phyloP scores from a whole-genome alignment of 1,140 invertebrate genomes.

The Drosophila novamexicana region DNA sequence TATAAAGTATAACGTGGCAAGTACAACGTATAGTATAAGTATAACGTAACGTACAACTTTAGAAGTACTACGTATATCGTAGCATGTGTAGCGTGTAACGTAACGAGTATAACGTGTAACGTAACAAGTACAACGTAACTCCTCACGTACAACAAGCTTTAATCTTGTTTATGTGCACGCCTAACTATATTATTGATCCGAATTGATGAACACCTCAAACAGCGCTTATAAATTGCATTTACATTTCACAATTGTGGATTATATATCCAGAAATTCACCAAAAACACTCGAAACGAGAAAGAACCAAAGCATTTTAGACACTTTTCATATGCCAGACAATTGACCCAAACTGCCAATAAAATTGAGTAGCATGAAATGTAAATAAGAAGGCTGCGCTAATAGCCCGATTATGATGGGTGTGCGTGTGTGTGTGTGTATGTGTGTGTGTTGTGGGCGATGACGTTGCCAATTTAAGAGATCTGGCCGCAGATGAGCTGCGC shows the following conservation, averaged over 20 bases:
- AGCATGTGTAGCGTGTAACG: too few species aligned
- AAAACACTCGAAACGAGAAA: slow-evolving; percentile 30
- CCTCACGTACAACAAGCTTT: neutral
- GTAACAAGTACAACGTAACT: neutral
- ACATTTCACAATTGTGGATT: slow-evolving; percentile 1
- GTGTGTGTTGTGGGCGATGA: slow-evolving; percentile 48
- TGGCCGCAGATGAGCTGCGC: slow-evolving; percentile 40
- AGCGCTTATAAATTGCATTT: neutral
- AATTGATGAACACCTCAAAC: neutral
- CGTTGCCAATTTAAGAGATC: slow-evolving; percentile 65
- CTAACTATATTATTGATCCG: neutral
- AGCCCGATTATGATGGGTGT: slow-evolving; percentile 66
- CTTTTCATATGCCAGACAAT: slow-evolving; percentile 68
- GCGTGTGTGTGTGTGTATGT: neutral
- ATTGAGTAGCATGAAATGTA: slow-evolving; percentile 78
- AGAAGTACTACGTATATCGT: too few species aligned
- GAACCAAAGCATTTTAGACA: slow-evolving; percentile 45
- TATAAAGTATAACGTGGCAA: too few species aligned
- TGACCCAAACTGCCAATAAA: slow-evolving; percentile 82
- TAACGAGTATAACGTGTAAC: too few species aligned
- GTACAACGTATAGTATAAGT: too few species aligned
- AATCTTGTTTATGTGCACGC: neutral
- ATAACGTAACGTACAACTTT: too few species aligned
- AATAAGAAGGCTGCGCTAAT: slow-evolving; percentile 76
- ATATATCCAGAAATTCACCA: neutral